Conservation (phyloP, 2,797 vertebrate species). For the Sternotherus odoratus region DNA sequence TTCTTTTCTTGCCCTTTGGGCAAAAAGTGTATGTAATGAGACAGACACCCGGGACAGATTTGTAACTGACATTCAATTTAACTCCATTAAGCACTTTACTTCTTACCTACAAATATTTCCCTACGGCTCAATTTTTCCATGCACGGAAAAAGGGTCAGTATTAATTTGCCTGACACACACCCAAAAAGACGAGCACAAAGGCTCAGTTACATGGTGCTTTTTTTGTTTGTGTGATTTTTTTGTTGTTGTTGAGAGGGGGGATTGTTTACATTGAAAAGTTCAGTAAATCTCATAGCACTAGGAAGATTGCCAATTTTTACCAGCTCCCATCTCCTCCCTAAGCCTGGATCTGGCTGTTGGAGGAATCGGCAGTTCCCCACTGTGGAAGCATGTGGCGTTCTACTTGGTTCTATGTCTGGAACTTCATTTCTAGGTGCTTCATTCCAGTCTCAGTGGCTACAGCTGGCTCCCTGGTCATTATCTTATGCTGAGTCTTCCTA, state of each 20-base stretch:
- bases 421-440: neutral
- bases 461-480: neutral
- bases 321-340: neutral
- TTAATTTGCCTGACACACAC: neutral
- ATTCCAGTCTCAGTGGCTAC: neutral
- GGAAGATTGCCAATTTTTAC: neutral
- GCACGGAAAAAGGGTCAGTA: neutral
- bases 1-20: conserved; percentile 71
- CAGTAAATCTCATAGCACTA: neutral
- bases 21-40: conserved; percentile 58
- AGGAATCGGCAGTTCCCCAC: neutral
- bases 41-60: conserved; percentile 38
- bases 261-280: neutral
- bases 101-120: conserved; percentile 22
- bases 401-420: neutral
- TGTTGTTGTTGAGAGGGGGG: neutral
- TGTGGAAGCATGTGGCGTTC: neutral
- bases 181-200: neutral
- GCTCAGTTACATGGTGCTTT: neutral
- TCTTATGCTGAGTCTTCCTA: neutral
- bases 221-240: neutral
- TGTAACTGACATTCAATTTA: conserved; percentile 58
- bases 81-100: conserved; percentile 18
- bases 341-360: neutral
- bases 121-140: conserved; percentile 4